Evolutionary conservation across 2,113 vertebrate genomes (phyloP).

Genomic region (Merops nubicus): DNA sequence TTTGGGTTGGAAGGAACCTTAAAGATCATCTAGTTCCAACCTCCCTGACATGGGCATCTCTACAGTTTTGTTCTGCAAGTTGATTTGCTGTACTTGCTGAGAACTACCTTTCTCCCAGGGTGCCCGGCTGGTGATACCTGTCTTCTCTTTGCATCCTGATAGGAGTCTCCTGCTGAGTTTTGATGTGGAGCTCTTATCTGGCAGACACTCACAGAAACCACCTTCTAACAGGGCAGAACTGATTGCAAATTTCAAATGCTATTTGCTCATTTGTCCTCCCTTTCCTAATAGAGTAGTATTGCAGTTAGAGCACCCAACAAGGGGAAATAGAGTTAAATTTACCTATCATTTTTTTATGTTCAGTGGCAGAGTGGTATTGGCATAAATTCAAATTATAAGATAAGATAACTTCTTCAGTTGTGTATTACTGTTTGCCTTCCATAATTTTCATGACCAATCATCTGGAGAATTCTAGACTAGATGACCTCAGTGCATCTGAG

Average conservation of each 20-base stretch:
- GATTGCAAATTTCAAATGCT: not conserved
- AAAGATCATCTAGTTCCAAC: too few relatives aligned
- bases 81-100: not conserved
- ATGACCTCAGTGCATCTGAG: not conserved
- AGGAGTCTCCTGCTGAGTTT: not conserved
- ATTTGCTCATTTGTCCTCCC: not conserved
- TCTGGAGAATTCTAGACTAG: not conserved
- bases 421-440: not conserved
- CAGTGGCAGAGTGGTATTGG: not conserved
- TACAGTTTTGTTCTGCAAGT: not conserved
- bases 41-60: too few relatives aligned
- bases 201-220: not conserved
- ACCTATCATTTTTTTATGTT: not conserved
- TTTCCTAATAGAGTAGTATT: not conserved
- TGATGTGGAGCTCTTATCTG: not conserved
- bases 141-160: not conserved
- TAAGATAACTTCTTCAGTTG: not conserved
- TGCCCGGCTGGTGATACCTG: fast-evolving
- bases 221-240: not conserved
- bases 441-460: not conserved
- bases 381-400: not conserved
- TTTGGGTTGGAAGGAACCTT: too few relatives aligned
- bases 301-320: not conserved
- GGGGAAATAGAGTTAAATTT: not conserved
- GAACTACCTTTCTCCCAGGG: not conserved